Evolutionary conservation across 2,888 invertebrate species (phyloP).

Genomic region (Torymus tubicola): DNA sequence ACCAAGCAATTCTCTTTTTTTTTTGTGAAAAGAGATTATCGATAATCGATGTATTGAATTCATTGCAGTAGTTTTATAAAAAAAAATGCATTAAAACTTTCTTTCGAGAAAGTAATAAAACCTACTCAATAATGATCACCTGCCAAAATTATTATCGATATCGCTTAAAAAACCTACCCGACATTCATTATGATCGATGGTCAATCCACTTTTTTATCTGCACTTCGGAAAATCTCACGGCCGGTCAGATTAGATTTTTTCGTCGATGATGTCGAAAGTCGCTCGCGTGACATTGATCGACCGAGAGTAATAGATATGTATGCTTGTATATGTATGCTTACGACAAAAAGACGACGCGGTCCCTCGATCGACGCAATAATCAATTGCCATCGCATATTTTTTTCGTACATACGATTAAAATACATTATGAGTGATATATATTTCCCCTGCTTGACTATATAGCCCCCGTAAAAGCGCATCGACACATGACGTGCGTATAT

Average conservation of each 20-base stretch:
- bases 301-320: conserved; percentile 40
- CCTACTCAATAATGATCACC: conserved; percentile 11
- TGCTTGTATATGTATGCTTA: background rate
- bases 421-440: conserved; percentile 40
- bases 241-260: conserved; percentile 48
- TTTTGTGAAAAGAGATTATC: too few species aligned
- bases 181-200: conserved; percentile 55
- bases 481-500: background rate
- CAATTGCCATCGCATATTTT: conserved; percentile 47
- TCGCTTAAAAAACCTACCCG: conserved; percentile 24
- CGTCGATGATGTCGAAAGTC: conserved; percentile 14
- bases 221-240: conserved; percentile 30
- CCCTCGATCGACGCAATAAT: conserved; percentile 48
- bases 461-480: conserved; percentile 16
- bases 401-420: conserved; percentile 40
- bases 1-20: too few species aligned
- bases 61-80: too few species aligned
- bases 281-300: conserved; percentile 57
- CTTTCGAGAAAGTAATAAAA: background rate
- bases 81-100: background rate
- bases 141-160: conserved; percentile 32
- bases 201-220: conserved; percentile 4
- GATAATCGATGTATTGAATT: too few species aligned
- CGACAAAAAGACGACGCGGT: conserved; percentile 29
- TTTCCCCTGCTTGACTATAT: conserved; percentile 31